Conservation (phyloP, 1,140 invertebrate genomes). For the Lamellibrachia luymesi region DNA sequence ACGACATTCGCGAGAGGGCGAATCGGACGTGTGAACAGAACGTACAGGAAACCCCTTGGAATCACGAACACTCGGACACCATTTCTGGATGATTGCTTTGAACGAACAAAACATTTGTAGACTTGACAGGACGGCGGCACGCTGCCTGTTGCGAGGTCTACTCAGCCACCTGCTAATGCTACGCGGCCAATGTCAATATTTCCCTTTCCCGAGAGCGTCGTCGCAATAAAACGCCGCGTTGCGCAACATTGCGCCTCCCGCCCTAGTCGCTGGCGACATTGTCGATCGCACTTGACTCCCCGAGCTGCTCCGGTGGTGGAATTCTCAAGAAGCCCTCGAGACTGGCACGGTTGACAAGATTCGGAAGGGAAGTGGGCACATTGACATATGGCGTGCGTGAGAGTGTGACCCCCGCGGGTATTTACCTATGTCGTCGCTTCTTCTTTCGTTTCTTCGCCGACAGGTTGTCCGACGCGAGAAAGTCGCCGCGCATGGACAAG, state of each 20-base stretch:
- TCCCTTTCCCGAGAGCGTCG: neutral
- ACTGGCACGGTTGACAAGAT: neutral
- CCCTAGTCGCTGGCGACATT: neutral
- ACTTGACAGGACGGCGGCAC: neutral
- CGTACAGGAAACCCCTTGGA: neutral
- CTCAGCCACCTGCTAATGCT: neutral
- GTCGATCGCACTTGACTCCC: neutral
- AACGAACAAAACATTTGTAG: neutral
- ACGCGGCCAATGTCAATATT: neutral
- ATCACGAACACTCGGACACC: neutral
- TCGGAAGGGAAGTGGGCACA: neutral
- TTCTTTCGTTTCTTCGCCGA: neutral
- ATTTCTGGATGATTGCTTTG: neutral
- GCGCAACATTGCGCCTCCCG: neutral
- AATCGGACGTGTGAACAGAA: neutral
- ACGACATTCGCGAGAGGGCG: neutral
- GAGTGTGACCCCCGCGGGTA: neutral
- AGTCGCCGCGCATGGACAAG: neutral
- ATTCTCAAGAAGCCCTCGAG: neutral
- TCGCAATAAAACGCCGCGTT: neutral
- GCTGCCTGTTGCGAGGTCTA: neutral
- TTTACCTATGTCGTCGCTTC: conserved; percentile 10
- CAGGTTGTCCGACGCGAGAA: neutral
- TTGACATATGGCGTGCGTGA: neutral
- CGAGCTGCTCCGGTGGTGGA: neutral